Base-by-base conservation (phyloP, 1,140 invertebrate species). In the Pomacea maculata region DNA sequence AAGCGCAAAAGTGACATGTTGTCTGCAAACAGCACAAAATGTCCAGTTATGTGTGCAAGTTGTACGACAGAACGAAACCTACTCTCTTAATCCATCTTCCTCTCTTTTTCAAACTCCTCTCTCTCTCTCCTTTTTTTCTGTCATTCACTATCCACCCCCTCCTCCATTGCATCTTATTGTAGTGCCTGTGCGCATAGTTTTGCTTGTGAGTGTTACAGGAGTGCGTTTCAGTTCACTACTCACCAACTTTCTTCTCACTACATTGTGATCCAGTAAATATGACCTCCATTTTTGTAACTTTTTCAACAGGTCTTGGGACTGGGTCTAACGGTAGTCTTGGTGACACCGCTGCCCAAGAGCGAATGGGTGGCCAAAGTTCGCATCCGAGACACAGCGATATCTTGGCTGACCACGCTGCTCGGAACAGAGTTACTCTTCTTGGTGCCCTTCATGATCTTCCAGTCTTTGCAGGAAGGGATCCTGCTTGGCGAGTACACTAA, bases 371-470 rank as follows among this genome's bases (percentile, higher is more conserved):
- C 77, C 64, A 64, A 76, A 5, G 78, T 75, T 5, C 79, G 45
- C 4, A 54, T 85, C 11, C 65, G 65, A 14, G 61, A 79, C 11
- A 83, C 82, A 55, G 34, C 82, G 52, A 80, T 82, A 25, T 85
- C 85, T 11, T 83, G 80, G 67, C 84, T 86, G 75, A 78, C 34
- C n/a, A 85, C 83, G 15, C 75, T 86, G 61, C n/a, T 82, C 55
- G 78, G 81, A 61, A 78, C 79, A n/a, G 64, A 84, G 25, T 83
- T 86, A 73, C 45, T 83, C 17, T 82, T 84, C 21, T 82, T 87
- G 52, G 83, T 86, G 17, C 85, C 85, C 25, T 82, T 87, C 80
- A 85, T 87, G 70, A 70, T 86, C 75, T 87, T 84, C 75, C 78
- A 83, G 52, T 65, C 84, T 17, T 79, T 84, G 71, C 78, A 87